Evolutionary conservation across 2,888 invertebrate genomes (phyloP).

Genomic region (Leptinotarsa rubiginosa): DNA sequence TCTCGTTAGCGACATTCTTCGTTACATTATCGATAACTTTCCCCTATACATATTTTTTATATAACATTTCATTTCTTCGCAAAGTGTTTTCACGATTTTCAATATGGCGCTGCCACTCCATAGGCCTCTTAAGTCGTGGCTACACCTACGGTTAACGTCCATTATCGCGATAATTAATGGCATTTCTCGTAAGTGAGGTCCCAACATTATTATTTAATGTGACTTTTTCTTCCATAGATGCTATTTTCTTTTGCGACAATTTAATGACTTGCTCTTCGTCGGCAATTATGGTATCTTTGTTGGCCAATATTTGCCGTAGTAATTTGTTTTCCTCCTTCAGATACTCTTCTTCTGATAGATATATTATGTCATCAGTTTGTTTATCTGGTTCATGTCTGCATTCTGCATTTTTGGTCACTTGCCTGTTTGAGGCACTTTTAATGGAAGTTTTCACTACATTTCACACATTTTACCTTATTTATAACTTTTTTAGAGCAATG

Average conservation of each 20-base stretch:
- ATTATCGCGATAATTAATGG: no score
- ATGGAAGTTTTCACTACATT: not conserved
- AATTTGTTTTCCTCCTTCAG: not conserved
- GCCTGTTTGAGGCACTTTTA: not conserved
- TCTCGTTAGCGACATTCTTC: no score
- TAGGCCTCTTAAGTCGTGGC: no score
- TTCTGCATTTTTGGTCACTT: not conserved
- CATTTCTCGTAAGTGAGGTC: no score
- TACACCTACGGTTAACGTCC: no score
- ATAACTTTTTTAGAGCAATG: slow-evolving; percentile 1
- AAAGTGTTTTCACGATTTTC: no score
- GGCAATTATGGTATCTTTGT: not conserved
- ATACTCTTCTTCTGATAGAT: not conserved
- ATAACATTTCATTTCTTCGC: no score
- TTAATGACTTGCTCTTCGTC: not conserved
- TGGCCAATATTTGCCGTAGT: not conserved
- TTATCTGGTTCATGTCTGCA: not conserved
- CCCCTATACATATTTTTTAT: no score
- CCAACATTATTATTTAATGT: not conserved
- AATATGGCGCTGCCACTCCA: no score
- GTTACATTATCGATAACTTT: no score
- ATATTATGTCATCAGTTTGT: not conserved
- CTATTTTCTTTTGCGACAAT: not conserved
- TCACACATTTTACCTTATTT: slow-evolving; percentile 1
- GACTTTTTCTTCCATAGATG: not conserved